A percentile compares a stretch with the other conserved stretches of the same genome.
Conservation (phyloP, 2,888 invertebrate genomes). For the Muscina levida region DNA sequence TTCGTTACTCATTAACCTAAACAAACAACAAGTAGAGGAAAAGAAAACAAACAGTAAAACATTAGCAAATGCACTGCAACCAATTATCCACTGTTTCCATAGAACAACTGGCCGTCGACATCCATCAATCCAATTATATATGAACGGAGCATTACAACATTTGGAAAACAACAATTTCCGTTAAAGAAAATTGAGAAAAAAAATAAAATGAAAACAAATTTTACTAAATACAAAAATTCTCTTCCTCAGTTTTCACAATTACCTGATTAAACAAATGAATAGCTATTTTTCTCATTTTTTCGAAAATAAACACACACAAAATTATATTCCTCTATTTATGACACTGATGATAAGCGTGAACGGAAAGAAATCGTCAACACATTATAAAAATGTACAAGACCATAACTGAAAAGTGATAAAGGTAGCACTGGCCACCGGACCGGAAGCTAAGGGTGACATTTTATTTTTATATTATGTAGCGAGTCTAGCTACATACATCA, state of each 20-base stretch:
- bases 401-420: background rate
- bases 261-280: conserved; percentile 63
- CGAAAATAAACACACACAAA: conserved; percentile 8
- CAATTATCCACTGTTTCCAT: too few relatives aligned
- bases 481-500: background rate
- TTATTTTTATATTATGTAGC: conserved; percentile 9
- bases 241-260: conserved; percentile 45
- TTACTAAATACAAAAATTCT: conserved; percentile 16
- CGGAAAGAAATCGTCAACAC: conserved; percentile 47
- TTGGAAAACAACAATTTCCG: conserved; percentile 13
- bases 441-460: conserved; percentile 62
- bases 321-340: conserved; percentile 48
- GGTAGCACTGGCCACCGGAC: conserved; percentile 18
- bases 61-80: too few relatives aligned
- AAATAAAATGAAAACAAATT: conserved; percentile 18
- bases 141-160: too few relatives aligned
- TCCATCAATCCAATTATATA: too few relatives aligned
- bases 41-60: too few relatives aligned
- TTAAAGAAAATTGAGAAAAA: background rate
- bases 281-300: too few relatives aligned
- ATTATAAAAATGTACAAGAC: conserved; percentile 48
- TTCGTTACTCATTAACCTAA: too few relatives aligned
- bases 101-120: too few relatives aligned
- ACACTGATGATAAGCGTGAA: conserved; percentile 60
- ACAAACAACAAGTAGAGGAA: too few relatives aligned